Base-by-base conservation (phyloP, 1,140 invertebrate genomes). In the Drosophila kepulauana region DNA sequence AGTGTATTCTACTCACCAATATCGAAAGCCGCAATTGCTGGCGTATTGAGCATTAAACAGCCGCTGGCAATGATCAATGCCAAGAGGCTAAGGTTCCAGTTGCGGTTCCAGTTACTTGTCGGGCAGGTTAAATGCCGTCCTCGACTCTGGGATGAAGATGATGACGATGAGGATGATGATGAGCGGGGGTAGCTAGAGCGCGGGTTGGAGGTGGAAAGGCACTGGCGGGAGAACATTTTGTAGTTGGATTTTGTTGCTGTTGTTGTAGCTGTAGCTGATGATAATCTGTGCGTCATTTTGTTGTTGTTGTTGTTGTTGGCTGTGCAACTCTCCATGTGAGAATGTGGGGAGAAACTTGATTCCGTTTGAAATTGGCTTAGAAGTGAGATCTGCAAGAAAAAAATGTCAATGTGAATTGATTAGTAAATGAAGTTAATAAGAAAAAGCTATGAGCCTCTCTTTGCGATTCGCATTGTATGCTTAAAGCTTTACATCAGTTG, bases 141-240 rank as follows among this genome's bases (percentile, higher is more conserved):
- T 38, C 74, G 68, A 43, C 48, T 38, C 38, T 62, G 45, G 45
- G 35, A 52, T 43, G 68, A 41, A 15, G 68, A 38, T 33, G 67
- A 15, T 15, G 73, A 57, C 52, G 61, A 45, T 64, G 75, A 30
- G 43, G 71, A 58, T 56, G 67, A 28, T 61, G 68, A 15, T 57
- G 72, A 64, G 67, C 49, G 62, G n/a, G 66, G 59, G 28, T 35
- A 38, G 61, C 30, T 70, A 41, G 54, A 43, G 49, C 35, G 20
- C 30, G 67, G 15, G 56, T 56, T 48, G 43, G 58, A 69, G 73
- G 70, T 72, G 88, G 91, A 91, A 92, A 92, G 91, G 91, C 91
- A 92, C 91, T 89, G 91, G 75, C 79, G 91, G 91, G 91, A 91
- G 84, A 92, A 71, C 86, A 89, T 78, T 57, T 68, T 75, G 78